Conservation (phyloP, 2,888 invertebrate genomes). For the Villa cingulata region DNA sequence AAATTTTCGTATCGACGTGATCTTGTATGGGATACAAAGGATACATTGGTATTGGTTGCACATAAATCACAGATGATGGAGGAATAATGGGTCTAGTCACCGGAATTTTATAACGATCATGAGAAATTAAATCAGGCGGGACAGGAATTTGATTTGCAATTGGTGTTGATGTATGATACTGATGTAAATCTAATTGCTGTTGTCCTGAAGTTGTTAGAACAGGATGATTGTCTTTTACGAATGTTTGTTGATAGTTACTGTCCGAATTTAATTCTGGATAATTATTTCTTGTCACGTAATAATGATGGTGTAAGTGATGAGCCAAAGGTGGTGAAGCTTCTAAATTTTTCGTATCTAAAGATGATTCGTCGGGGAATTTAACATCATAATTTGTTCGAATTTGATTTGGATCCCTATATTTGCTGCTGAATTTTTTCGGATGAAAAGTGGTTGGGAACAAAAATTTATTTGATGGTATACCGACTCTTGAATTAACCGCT, state of each 20-base stretch:
- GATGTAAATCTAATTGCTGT: background rate
- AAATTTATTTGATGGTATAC: slow-evolving; percentile 19
- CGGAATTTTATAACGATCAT: slow-evolving; percentile 4
- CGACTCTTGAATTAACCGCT: slow-evolving; percentile 18
- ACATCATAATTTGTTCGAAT: background rate
- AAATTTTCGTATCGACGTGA: slow-evolving; percentile 19
- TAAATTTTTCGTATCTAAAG: background rate
- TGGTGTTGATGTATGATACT: background rate
- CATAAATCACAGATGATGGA: slow-evolving; percentile 11
- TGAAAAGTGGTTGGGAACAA: slow-evolving; percentile 28
- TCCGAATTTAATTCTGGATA: background rate
- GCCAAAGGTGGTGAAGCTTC: slow-evolving; percentile 16
- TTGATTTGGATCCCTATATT: background rate
- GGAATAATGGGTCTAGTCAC: slow-evolving; percentile 17
- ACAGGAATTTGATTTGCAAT: slow-evolving; percentile 11
- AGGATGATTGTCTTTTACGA: too few species aligned
- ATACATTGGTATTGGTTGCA: slow-evolving; percentile 12
- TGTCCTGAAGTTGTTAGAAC: too few species aligned
- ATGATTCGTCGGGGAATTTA: background rate
- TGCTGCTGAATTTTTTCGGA: slow-evolving; percentile 21
- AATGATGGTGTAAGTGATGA: slow-evolving; percentile 36
- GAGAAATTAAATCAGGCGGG: slow-evolving; percentile 6
- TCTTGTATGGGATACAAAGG: slow-evolving; percentile 16
- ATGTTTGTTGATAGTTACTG: background rate
- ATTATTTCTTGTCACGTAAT: slow-evolving; percentile 23